These are phyloP conservation scores for Drosophila infuscata DNA, from an alignment of 2,888 invertebrate species.

Conservation along the genomic window DNA sequence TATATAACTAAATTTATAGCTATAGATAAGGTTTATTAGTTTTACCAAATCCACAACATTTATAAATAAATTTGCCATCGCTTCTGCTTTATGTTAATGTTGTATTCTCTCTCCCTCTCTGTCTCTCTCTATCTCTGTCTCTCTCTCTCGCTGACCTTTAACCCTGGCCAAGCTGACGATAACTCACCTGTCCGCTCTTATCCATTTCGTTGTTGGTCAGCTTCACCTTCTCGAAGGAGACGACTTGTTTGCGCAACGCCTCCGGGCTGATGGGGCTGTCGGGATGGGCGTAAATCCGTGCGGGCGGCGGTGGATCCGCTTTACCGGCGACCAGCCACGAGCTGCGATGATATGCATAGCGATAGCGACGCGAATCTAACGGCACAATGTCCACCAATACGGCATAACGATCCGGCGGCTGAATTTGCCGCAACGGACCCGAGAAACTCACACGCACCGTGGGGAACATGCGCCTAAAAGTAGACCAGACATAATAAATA, in stretches of 20 bases:
- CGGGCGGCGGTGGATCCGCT: conserved; percentile 98
- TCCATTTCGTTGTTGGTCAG: conserved; percentile 99
- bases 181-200: conserved; percentile 94
- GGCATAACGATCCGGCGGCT: conserved; percentile 93
- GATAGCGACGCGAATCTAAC: conserved; percentile 97
- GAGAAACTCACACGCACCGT: conserved; percentile 97
- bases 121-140: neutral
- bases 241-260: conserved; percentile 97
- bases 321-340: conserved; percentile 99
- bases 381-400: conserved; percentile 98
- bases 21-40: neutral
- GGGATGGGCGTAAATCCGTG: conserved; percentile 97
- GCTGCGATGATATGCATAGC: conserved; percentile 99
- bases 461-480: conserved; percentile 97
- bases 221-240: conserved; percentile 99
- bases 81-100: neutral
- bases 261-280: conserved; percentile 98
- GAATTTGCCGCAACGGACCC: conserved; percentile 87
- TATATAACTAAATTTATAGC: neutral
- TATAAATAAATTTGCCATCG: too few species aligned
- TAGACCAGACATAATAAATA: conserved; percentile 27
- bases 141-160: conserved; percentile 15
- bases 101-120: too few species aligned
- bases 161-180: conserved; percentile 5
- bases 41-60: neutral